Percentiles rank a stretch among this genome's conserved stretches.
phyloP scores from a whole-genome alignment of 2,888 invertebrate species.

The Pammene fasciana region DNA sequence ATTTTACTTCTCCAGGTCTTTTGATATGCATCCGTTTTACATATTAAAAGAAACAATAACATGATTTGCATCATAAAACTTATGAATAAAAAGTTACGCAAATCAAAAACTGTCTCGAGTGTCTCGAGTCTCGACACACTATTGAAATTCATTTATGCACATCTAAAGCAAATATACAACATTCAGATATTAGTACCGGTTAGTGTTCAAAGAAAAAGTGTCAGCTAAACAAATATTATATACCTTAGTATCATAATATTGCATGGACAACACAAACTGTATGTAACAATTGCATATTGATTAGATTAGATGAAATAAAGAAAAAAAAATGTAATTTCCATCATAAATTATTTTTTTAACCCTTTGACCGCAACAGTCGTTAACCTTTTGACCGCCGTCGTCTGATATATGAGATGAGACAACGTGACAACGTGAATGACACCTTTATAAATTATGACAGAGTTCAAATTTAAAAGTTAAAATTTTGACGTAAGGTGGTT shows the following conservation, averaged over 20 bases:
- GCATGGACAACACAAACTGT: conserved; percentile 1
- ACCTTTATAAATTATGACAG: no score
- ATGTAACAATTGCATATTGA: conserved; percentile 1
- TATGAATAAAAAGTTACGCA: neutral
- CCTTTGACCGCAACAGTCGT: no score
- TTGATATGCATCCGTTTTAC: conserved; percentile 25
- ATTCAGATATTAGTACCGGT: conserved; percentile 6
- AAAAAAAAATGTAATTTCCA: neutral
- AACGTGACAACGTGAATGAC: no score
- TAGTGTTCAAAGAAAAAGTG: conserved; percentile 6
- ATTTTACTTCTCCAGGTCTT: neutral
- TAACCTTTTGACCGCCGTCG: no score
- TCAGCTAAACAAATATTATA: conserved; percentile 27
- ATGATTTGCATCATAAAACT: neutral
- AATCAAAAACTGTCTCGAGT: neutral
- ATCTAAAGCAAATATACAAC: conserved; percentile 17
- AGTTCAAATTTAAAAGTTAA: no score
- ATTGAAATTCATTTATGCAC: conserved; percentile 23
- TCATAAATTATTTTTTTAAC: no score
- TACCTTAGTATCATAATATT: neutral
- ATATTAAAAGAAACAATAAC: conserved; percentile 5
- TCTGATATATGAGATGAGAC: no score
- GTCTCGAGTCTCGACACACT: conserved; percentile 14
- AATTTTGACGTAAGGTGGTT: no score
- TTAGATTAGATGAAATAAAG: conserved; percentile 12